Evolutionary conservation across 2,888 invertebrate species (phyloP).

Genomic region (Diachrysia chrysitis): DNA sequence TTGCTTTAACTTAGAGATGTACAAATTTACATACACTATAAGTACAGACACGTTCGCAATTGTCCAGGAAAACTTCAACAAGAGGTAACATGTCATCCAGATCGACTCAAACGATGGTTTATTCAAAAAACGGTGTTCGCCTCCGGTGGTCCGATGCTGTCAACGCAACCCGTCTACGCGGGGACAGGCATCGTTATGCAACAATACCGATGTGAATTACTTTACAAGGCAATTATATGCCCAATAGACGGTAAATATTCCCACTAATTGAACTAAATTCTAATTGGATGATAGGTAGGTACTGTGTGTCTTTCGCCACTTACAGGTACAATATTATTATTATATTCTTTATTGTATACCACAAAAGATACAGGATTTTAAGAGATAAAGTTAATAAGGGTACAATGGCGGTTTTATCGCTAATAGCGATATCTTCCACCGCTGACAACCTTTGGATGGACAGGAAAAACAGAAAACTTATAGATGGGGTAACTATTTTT

Average conservation of each 20-base stretch:
- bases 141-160: conserved; percentile 82
- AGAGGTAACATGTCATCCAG: conserved; percentile 74
- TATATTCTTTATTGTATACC: too few species aligned
- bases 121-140: conserved; percentile 80
- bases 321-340: background rate
- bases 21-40: conserved; percentile 46
- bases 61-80: conserved; percentile 61
- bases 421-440: too few species aligned
- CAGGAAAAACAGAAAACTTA: too few species aligned
- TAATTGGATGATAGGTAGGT: conserved; percentile 30
- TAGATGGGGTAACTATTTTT: too few species aligned
- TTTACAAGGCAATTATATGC: conserved; percentile 59
- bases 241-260: conserved; percentile 38
- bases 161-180: conserved; percentile 59
- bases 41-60: conserved; percentile 49
- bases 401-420: too few species aligned
- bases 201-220: conserved; percentile 67
- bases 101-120: conserved; percentile 79
- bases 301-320: conserved; percentile 12
- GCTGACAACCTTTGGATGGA: too few species aligned
- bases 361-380: too few species aligned
- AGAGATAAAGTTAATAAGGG: too few species aligned
- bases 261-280: conserved; percentile 40
- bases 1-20: conserved; percentile 13
- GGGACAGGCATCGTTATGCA: conserved; percentile 67